Percentiles rank a stretch among this genome's conserved stretches.
Conservation (phyloP, 2,888 invertebrate species). For the Tineola bisselliella region DNA sequence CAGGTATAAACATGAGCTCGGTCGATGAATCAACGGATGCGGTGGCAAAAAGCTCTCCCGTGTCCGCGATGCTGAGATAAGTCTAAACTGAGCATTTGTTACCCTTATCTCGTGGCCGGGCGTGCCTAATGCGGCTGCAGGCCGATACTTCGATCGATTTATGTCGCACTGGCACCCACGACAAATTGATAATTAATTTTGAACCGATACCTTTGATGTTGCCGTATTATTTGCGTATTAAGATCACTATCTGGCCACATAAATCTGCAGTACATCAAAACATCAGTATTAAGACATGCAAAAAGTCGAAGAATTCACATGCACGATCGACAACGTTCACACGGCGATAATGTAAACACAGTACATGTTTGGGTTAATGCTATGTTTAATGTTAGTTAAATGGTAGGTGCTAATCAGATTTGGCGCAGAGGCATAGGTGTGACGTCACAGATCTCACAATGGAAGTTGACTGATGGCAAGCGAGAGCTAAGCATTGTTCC, state of each 20-base stretch:
- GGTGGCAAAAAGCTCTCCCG: conserved; percentile 66
- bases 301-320: background rate
- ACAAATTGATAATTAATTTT: conserved; percentile 68
- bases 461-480: conserved; percentile 34
- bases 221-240: conserved; percentile 52
- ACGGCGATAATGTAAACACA: conserved; percentile 3
- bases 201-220: conserved; percentile 54
- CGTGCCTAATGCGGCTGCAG: conserved; percentile 64
- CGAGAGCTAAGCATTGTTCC: conserved; percentile 38
- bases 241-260: conserved; percentile 12
- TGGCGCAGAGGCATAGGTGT: conserved; percentile 1
- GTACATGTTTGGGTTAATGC: conserved; percentile 3
- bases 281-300: conserved; percentile 2
- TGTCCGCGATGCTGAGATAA: conserved; percentile 66
- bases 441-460: conserved; percentile 15
- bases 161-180: conserved; percentile 64
- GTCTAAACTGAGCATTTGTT: conserved; percentile 67
- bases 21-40: conserved; percentile 43
- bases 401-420: conserved; percentile 11
- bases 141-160: conserved; percentile 63
- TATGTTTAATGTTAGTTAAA: conserved; percentile 6
- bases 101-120: conserved; percentile 61
- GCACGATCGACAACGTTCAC: background rate
- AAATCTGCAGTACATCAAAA: conserved; percentile 10
- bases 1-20: conserved; percentile 16